phyloP scores from a whole-genome alignment of 2,113 vertebrate species.

The Dinomys branickii region DNA sequence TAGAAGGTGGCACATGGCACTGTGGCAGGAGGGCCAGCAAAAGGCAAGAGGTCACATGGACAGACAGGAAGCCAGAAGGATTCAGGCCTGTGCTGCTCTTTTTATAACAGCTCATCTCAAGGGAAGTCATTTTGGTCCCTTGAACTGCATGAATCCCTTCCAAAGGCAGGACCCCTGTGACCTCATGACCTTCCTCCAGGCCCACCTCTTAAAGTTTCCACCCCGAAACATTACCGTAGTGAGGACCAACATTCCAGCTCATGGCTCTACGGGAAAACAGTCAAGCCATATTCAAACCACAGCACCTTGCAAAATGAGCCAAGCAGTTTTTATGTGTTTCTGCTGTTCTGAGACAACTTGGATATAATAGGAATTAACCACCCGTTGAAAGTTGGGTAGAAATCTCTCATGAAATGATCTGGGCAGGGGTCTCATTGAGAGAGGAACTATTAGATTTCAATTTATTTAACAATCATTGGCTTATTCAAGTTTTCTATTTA shows the following conservation, averaged over 20 bases:
- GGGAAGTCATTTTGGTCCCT: too few species aligned
- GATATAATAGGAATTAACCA: background rate
- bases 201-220: background rate
- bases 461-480: background rate
- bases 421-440: background rate
- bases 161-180: background rate
- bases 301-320: background rate
- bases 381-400: background rate
- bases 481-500: background rate
- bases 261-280: background rate
- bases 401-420: background rate
- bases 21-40: too few species aligned
- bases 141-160: background rate
- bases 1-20: background rate
- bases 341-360: background rate
- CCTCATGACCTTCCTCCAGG: background rate
- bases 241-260: too few species aligned
- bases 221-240: background rate
- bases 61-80: background rate
- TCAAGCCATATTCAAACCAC: background rate
- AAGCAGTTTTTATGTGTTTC: background rate
- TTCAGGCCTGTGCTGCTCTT: background rate
- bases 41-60: background rate
- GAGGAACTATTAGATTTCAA: background rate
- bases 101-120: background rate